Percentiles rank a stretch among this genome's conserved stretches.
Conservation (phyloP, 2,888 invertebrate species). For the Epinotia nisella region DNA sequence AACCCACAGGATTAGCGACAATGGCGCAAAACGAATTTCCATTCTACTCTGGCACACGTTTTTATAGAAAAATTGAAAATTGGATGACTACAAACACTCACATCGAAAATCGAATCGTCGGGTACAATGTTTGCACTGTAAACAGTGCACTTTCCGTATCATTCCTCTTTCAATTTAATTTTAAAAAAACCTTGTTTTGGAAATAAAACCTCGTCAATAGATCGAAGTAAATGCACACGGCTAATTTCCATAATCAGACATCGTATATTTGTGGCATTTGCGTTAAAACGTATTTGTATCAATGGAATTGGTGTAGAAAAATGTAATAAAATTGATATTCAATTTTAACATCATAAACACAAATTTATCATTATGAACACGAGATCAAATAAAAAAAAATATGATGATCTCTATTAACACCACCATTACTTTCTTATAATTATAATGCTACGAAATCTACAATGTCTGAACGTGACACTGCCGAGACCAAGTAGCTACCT, state of each 20-base stretch:
- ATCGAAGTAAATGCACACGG: too few relatives aligned
- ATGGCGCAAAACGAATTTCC: background rate
- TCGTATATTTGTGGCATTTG: too few relatives aligned
- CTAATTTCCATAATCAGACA: too few relatives aligned
- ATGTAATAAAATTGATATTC: too few relatives aligned
- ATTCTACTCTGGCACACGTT: background rate
- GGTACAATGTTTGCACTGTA: slow-evolving; percentile 25
- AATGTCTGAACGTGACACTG: background rate
- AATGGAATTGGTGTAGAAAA: too few relatives aligned
- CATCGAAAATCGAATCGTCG: slow-evolving; percentile 29
- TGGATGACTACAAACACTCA: slow-evolving; percentile 31
- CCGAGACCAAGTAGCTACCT: background rate
- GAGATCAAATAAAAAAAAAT: too few relatives aligned
- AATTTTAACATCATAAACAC: too few relatives aligned
- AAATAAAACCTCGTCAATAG: background rate
- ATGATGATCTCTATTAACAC: too few relatives aligned
- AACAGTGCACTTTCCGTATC: slow-evolving; percentile 15
- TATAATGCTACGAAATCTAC: background rate
- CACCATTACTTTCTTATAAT: background rate
- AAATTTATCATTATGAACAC: too few relatives aligned
- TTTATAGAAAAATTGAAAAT: slow-evolving; percentile 19
- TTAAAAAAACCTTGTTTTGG: background rate
- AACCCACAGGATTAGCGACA: background rate
- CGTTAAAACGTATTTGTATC: too few relatives aligned
- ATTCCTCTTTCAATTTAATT: background rate